Evolutionary conservation across 2,113 vertebrate species (phyloP).

Genomic region (Piaya cayana): DNA sequence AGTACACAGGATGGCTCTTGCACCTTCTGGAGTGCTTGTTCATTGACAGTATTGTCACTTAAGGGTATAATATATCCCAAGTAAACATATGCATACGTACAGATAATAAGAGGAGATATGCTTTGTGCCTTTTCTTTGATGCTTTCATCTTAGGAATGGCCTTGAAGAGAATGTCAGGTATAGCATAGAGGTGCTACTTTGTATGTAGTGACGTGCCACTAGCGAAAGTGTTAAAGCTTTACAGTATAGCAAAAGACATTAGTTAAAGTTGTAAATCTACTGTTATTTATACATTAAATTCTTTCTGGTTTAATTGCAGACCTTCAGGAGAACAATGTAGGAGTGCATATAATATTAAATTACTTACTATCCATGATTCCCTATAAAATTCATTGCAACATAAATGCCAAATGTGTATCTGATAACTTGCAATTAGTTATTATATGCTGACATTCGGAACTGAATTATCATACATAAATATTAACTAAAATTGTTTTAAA

Average conservation of each 20-base stretch:
- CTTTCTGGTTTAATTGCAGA: neutral
- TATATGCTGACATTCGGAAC: slow-evolving; percentile 7
- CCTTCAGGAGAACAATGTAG: neutral
- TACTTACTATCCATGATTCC: neutral
- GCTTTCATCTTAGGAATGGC: neutral
- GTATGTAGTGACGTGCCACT: neutral
- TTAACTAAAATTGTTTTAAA: slow-evolving; percentile 37
- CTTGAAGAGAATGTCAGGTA: neutral
- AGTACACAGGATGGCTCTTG: neutral
- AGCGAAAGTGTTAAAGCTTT: neutral
- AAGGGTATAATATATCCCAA: neutral
- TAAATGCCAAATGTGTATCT: neutral
- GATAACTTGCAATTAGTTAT: slow-evolving; percentile 2
- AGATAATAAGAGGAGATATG: neutral
- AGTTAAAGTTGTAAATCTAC: neutral
- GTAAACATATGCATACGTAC: neutral
- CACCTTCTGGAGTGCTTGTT: neutral
- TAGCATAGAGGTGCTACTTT: neutral
- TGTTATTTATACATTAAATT: neutral
- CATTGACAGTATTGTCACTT: neutral
- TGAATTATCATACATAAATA: neutral
- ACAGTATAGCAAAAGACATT: neutral
- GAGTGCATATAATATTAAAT: neutral
- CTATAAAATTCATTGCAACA: neutral
- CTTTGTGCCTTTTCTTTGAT: neutral